Evolutionary conservation across 2,113 vertebrate genomes (phyloP), one percentile per base, ranked within the genome.

Genomic region (Labeo catla): DNA sequence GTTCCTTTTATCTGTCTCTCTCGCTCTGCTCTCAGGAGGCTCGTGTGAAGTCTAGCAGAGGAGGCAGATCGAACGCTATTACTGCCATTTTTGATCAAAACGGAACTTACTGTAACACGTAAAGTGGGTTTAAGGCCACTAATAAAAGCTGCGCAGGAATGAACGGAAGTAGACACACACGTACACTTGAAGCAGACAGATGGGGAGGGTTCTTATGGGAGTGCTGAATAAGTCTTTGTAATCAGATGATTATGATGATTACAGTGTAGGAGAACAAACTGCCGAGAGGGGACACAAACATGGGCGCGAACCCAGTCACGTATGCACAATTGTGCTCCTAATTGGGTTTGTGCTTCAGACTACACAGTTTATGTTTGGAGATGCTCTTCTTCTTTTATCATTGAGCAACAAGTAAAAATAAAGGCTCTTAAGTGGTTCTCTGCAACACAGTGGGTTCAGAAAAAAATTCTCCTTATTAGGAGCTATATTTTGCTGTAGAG

Each of bases 181-280:
- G 36, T 45, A 45, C 70, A 73, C 36, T 49, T 65, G 47, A 82
- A 52, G 63, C 63, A 70, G 81, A 21, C 61, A 76, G 76, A 85
- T 61, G 63, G 83, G 47, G 36, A 36, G 50, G 50, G 36, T 73
- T 84, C 82, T 84, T 72, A 39, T 59, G 66, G 21, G 76, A 87
- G 86, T 54, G 50, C 78, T 72, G 78, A 89, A 77, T 74, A 50
- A 86, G 77, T 78, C 84, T 49, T 72, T 81, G 80, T 88, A 88
- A 90, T 90, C 86, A 90, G 87, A 86, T 81, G 84, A 88, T 88
- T 82, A 86, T 68, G 72, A 81, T 70, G 61, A 84, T 77, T 84
- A 70, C 54, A 54, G 49, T 86, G 66, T 84, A 74, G 82, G 81
- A 84, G 82, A 84, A 73, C 50, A 84, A 57, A 84, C 50, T 45